These are phyloP conservation scores for Xestia ashworthii DNA, from an alignment of 2,888 invertebrate species.

Conservation along the genomic window DNA sequence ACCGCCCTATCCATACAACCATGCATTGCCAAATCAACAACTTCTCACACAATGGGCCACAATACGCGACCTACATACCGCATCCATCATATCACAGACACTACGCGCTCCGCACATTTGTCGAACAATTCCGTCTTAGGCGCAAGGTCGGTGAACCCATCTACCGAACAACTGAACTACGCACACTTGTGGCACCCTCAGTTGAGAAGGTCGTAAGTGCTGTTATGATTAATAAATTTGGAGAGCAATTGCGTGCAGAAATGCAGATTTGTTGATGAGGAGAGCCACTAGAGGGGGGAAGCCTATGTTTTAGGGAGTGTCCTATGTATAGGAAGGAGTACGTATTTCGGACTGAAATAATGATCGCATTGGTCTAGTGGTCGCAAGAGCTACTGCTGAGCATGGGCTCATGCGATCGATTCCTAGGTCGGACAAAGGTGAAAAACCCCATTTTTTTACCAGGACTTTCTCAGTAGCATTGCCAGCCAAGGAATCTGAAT, in stretches of 20 bases:
- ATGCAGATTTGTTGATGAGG: conserved; percentile 22
- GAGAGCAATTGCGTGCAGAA: conserved; percentile 10
- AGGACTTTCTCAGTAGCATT: background rate
- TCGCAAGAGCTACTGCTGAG: background rate
- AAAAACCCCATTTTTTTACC: background rate
- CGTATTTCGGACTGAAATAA: background rate
- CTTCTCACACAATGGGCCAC: conserved; percentile 25
- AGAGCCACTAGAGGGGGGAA: background rate
- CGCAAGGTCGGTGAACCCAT: conserved; percentile 73
- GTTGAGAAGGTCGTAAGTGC: conserved; percentile 18
- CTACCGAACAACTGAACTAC: conserved; percentile 53
- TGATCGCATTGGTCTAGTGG: background rate
- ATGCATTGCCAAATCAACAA: conserved; percentile 8
- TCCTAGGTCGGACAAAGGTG: background rate
- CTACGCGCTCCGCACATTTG: conserved; percentile 53
- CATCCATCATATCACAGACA: conserved; percentile 57
- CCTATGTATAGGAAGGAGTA: background rate
- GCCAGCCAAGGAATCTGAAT: background rate
- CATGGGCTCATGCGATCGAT: background rate
- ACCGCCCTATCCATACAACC: background rate
- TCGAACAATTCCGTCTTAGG: conserved; percentile 71
- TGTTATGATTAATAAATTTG: conserved; percentile 46
- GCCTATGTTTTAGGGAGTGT: background rate
- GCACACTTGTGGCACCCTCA: conserved; percentile 43
- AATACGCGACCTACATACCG: conserved; percentile 62